Evolutionary conservation across 1,140 invertebrate species (phyloP).

Genomic region (Drosophila pachea): DNA sequence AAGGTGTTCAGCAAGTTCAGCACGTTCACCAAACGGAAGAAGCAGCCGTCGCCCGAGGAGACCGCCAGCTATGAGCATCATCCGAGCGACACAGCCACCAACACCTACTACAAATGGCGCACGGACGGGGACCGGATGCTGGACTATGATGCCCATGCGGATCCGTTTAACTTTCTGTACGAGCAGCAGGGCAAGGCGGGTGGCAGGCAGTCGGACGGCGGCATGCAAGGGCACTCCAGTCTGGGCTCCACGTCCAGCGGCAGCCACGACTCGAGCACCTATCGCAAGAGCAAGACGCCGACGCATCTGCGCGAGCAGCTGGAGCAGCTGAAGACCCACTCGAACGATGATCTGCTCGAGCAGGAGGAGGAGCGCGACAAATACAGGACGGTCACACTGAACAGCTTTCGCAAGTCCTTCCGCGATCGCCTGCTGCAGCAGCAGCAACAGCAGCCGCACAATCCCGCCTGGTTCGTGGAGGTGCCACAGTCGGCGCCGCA

Average conservation of each 20-base stretch:
- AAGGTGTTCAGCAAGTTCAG: slow-evolving; percentile 76
- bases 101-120: slow-evolving; percentile 77
- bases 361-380: slow-evolving; percentile 67
- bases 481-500: slow-evolving; percentile 48
- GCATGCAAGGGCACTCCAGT: slow-evolving; percentile 49
- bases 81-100: slow-evolving; percentile 74
- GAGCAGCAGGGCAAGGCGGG: slow-evolving; percentile 65
- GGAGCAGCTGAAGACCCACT: slow-evolving; percentile 69
- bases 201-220: slow-evolving; percentile 17
- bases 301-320: slow-evolving; percentile 65
- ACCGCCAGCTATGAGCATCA: slow-evolving; percentile 70
- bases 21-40: slow-evolving; percentile 75
- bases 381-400: slow-evolving; percentile 74
- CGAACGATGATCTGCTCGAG: slow-evolving; percentile 61
- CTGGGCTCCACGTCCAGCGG: slow-evolving; percentile 57
- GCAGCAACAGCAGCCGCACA: slow-evolving; percentile 68
- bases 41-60: slow-evolving; percentile 61
- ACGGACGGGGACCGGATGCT: slow-evolving; percentile 63
- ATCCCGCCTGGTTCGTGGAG: slow-evolving; percentile 77
- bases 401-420: slow-evolving; percentile 77
- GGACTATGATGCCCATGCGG: slow-evolving; percentile 70
- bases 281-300: slow-evolving; percentile 67
- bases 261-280: slow-evolving; percentile 71
- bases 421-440: slow-evolving; percentile 71
- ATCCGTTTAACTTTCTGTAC: slow-evolving; percentile 77